Evolutionary conservation across 2,113 vertebrate genomes (phyloP).

Genomic region (Caloenas nicobarica): DNA sequence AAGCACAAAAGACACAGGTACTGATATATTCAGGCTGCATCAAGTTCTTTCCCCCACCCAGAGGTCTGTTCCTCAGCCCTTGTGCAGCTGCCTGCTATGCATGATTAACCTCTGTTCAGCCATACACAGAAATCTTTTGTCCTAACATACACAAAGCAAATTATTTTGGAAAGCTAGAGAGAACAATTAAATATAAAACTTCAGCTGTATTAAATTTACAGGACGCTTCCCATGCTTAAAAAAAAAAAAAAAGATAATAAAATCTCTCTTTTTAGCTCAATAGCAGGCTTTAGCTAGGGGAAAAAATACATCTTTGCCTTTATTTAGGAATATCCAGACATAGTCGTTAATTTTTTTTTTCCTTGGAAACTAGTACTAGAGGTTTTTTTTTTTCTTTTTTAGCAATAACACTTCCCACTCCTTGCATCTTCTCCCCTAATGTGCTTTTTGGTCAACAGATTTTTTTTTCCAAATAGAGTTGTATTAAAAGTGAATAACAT

Average conservation of each 20-base stretch:
- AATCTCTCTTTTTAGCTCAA: slow-evolving; percentile 21
- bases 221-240: slow-evolving; percentile 32
- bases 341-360: not conserved
- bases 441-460: not conserved
- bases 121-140: slow-evolving; percentile 91
- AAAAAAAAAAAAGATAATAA: not conserved
- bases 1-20: slow-evolving; percentile 73
- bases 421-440: not conserved
- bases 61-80: slow-evolving; percentile 76
- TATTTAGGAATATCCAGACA: slow-evolving; percentile 27
- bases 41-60: slow-evolving; percentile 65
- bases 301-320: slow-evolving; percentile 7
- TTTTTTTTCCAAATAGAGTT: slow-evolving; percentile 38
- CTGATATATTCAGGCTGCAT: slow-evolving; percentile 72
- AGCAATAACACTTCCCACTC: not conserved
- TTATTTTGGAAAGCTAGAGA: slow-evolving; percentile 94
- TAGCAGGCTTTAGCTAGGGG: slow-evolving; percentile 34
- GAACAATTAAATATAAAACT: slow-evolving; percentile 83
- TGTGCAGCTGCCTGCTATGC: slow-evolving; percentile 86
- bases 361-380: not conserved
- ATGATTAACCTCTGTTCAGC: slow-evolving; percentile 93
- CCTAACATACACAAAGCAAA: slow-evolving; percentile 97
- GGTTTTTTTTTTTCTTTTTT: not conserved
- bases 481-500: slow-evolving; percentile 45
- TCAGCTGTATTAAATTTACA: slow-evolving; percentile 76